Evolutionary conservation across 1,140 invertebrate species (phyloP).

Genomic region (Apolygus lucorum): DNA sequence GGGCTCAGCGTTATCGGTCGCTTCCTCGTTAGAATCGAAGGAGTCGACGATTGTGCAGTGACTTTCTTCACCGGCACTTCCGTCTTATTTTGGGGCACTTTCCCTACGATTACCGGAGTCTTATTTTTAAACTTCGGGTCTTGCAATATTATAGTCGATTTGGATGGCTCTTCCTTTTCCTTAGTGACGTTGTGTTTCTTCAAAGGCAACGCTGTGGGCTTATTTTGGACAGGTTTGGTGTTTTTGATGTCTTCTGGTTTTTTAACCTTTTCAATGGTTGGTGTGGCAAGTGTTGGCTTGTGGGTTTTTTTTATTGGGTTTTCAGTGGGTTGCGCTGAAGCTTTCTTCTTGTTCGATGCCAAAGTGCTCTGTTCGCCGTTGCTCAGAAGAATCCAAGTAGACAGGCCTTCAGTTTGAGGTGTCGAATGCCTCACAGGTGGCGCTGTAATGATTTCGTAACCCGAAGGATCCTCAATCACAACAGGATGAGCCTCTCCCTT

Average conservation of each 20-base stretch:
- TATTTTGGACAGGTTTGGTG: slow-evolving; percentile 17
- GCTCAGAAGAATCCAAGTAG: slow-evolving; percentile 61
- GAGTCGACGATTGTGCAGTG: slow-evolving; percentile 24
- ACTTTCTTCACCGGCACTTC: slow-evolving; percentile 27
- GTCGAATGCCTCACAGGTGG: slow-evolving; percentile 43
- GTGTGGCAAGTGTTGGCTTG: slow-evolving; percentile 9
- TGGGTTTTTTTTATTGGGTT: slow-evolving; percentile 25
- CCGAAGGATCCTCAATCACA: slow-evolving; percentile 39
- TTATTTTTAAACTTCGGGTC: slow-evolving; percentile 37
- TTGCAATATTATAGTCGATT: slow-evolving; percentile 29
- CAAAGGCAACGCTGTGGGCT: slow-evolving; percentile 12
- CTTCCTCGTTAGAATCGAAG: slow-evolving; percentile 24
- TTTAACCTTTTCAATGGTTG: slow-evolving; percentile 28
- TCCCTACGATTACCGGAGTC: slow-evolving; percentile 35
- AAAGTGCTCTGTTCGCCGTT: slow-evolving; percentile 23
- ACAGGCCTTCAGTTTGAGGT: slow-evolving; percentile 55
- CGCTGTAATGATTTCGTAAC: slow-evolving; percentile 30
- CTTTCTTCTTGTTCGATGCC: slow-evolving; percentile 17
- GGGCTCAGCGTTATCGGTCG: slow-evolving; percentile 28
- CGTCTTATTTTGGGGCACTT: slow-evolving; percentile 32
- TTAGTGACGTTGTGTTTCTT: slow-evolving; percentile 25
- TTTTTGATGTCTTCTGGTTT: slow-evolving; percentile 23
- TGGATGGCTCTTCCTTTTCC: slow-evolving; percentile 5
- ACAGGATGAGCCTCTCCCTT: slow-evolving; percentile 50
- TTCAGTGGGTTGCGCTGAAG: slow-evolving; percentile 2